A percentile compares a stretch with the other conserved stretches of the same genome.
Conservation (phyloP, 2,113 vertebrate species). For the Syrrhaptes paradoxus region DNA sequence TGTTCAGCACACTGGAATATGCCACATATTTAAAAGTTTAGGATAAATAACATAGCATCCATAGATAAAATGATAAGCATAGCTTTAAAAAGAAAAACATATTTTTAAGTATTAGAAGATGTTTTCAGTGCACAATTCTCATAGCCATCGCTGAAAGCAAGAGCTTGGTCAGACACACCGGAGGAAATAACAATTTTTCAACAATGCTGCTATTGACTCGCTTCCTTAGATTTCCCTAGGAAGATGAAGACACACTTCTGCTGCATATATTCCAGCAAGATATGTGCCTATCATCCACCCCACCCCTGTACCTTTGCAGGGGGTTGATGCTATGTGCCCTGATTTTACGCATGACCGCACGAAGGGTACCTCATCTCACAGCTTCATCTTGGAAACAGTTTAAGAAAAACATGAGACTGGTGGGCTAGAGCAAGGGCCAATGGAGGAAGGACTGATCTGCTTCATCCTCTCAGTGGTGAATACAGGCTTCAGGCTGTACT, state of each 20-base stretch:
- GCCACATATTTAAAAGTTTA: background rate
- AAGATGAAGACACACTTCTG: background rate
- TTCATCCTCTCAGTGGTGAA: background rate
- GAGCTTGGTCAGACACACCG: background rate
- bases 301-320: background rate
- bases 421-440: background rate
- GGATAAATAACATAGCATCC: background rate
- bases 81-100: background rate
- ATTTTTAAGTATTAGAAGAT: background rate
- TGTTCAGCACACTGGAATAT: background rate
- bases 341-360: accelerated
- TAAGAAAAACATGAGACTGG: background rate
- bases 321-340: background rate
- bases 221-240: background rate
- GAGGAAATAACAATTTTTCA: background rate
- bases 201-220: accelerated
- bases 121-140: background rate
- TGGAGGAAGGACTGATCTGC: background rate
- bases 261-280: background rate
- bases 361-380: background rate
- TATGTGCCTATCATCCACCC: background rate
- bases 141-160: background rate
- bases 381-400: background rate
- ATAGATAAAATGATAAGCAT: background rate
- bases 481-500: background rate